Conservation (phyloP, 2,888 invertebrate genomes). For the Pseudeuparius sepicola region DNA sequence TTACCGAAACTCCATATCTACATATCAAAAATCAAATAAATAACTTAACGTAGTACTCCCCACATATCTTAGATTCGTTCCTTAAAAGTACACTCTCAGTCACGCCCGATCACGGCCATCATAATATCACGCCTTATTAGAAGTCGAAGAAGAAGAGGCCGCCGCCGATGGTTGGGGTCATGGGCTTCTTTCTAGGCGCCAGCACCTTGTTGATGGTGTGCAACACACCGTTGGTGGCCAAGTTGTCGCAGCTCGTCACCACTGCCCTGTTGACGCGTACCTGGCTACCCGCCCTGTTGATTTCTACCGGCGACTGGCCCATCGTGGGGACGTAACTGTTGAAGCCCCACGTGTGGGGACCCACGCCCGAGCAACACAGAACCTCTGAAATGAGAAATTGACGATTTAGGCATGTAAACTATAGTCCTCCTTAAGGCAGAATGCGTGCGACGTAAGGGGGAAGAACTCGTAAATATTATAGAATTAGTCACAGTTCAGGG, state of each 20-base stretch:
- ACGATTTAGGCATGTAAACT: too few species aligned
- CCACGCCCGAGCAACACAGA: constrained; percentile 38
- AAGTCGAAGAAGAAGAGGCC: constrained; percentile 35
- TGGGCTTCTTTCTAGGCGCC: constrained; percentile 34
- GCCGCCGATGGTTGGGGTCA: constrained; percentile 30
- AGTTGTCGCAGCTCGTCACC: constrained; percentile 41
- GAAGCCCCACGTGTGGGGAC: constrained; percentile 37
- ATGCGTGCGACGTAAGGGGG: too few species aligned
- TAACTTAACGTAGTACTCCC: too few species aligned
- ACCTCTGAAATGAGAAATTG: constrained; percentile 34
- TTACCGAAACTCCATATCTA: too few species aligned
- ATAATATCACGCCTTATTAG: constrained; percentile 24
- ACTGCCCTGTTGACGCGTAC: constrained; percentile 34
- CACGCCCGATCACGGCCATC: too few species aligned
- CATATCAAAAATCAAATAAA: too few species aligned
- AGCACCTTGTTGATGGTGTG: constrained; percentile 47
- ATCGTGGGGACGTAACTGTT: constrained; percentile 35
- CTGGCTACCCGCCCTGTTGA: constrained; percentile 32
- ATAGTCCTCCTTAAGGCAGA: too few species aligned
- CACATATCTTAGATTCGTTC: too few species aligned
- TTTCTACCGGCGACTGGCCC: constrained; percentile 32
- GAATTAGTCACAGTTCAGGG: too few species aligned
- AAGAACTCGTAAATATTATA: too few species aligned
- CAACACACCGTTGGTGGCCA: constrained; percentile 48
- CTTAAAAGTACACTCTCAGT: too few species aligned